Conservation (phyloP, 2,888 invertebrate species). For the Drosophila macrospina region DNA sequence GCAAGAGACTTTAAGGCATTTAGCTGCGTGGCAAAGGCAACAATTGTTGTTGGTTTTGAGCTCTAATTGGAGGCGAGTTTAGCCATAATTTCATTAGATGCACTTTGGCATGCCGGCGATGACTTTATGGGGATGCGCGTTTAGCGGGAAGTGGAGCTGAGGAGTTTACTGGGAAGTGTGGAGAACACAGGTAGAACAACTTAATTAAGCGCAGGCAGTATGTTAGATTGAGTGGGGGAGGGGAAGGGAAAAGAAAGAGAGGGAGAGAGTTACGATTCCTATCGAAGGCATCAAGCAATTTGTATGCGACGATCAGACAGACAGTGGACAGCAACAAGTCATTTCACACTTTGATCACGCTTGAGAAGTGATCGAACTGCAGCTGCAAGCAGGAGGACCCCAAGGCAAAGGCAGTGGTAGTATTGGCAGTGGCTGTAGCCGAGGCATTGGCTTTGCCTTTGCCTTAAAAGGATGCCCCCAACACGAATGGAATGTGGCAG, state of each 20-base stretch:
- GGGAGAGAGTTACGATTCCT: constrained; percentile 44
- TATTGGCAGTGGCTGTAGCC: no score
- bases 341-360: constrained; percentile 84
- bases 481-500: constrained; percentile 62
- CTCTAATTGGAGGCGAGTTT: constrained; percentile 37
- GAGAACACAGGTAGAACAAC: constrained; percentile 60
- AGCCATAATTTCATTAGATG: constrained; percentile 66
- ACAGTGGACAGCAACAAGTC: constrained; percentile 80
- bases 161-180: constrained; percentile 52
- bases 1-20: not conserved
- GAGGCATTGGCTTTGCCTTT: constrained; percentile 19
- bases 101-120: constrained; percentile 37
- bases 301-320: constrained; percentile 80
- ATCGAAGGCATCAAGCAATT: constrained; percentile 83
- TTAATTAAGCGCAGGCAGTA: constrained; percentile 68
- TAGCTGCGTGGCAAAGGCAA: not conserved
- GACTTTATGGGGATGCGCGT: constrained; percentile 46
- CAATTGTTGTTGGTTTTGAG: not conserved
- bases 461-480: constrained; percentile 70
- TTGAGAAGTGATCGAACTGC: constrained; percentile 49
- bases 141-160: constrained; percentile 32
- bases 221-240: constrained; percentile 5
- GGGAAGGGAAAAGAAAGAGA: not conserved
- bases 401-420: no score
- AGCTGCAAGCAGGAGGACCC: constrained; percentile 52